phyloP scores from a whole-genome alignment of 2,797 vertebrate species.

The Mus spretus region DNA sequence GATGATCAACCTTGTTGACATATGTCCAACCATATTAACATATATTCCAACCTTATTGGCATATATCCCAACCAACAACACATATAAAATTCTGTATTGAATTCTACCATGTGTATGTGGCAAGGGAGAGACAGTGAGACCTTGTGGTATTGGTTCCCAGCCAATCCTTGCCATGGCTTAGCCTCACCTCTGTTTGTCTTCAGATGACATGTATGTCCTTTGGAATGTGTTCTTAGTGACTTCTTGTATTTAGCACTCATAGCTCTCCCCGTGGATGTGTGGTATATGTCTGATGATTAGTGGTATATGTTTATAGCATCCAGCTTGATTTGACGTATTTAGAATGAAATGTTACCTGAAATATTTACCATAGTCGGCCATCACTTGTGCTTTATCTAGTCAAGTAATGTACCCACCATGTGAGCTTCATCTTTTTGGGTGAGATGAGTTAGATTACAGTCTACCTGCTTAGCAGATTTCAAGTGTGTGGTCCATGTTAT shows the following conservation, averaged over 20 bases:
- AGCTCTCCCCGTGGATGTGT: background rate
- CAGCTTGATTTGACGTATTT: background rate
- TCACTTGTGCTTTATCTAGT: no score
- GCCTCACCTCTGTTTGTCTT: background rate
- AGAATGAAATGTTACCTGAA: background rate
- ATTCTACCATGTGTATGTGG: background rate
- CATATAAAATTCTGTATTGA: background rate
- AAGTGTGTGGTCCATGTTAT: no score
- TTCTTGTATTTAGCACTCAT: background rate
- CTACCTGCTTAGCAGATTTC: background rate
- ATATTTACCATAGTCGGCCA: background rate
- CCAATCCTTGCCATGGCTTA: background rate
- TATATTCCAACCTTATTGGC: background rate
- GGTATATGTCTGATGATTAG: background rate
- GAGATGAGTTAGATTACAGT: background rate
- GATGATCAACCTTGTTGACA: background rate
- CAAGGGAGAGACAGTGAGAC: background rate
- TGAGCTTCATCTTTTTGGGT: background rate
- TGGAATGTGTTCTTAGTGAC: constrained; percentile 13
- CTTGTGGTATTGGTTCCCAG: background rate
- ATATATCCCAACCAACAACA: background rate
- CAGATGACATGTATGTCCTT: background rate
- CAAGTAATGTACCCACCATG: no score
- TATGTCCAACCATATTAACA: background rate
- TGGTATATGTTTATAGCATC: background rate